Base-by-base conservation (phyloP, 2,888 invertebrate species). In the Himalopsyche japonica region DNA sequence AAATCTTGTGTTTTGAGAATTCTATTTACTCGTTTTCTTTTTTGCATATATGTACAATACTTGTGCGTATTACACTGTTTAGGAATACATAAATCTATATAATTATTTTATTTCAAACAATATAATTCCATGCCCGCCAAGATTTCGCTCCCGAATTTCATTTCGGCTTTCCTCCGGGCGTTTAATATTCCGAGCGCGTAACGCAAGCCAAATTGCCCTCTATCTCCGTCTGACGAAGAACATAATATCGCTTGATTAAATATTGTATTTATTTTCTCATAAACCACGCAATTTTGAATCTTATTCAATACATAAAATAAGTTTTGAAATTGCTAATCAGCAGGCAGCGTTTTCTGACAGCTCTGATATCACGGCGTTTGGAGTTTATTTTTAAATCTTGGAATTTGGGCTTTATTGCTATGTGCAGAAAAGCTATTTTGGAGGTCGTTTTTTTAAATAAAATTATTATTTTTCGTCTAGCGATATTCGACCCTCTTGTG, bases 391-490 rank as follows among this genome's bases (percentile, higher is more conserved):
- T 70, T 70, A 70, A 70, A 30, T 70, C 70, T 70, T 2, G 70
- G 70, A 30, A 70, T 70, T 64, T 70, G 20, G 70, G 20, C 70
- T 70, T 27, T 70, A 70, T 70, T 27, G 27, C 70, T 24, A 15
- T 70, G 70, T 70, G 70, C 70, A 70, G 70, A 70, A 70, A 70
- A 70, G 70, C 70, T 70, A 70, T 70, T 70, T 70, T 70, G 70
- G 20, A 27, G 70, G 70, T 70, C 70, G 20, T 27, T 30, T 70
- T n/a, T 70, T 8, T 3, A 70, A 70, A 70, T 70, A 24, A 70
- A 70, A 70, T 27, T 70, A 70, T 70, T 27, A 70, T 70, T 12
- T 15, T 12, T 15, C 2, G 24, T 27, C 10, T 2, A 70, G 70
- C 70, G 20, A 70, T 30, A 70, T 70, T 27, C 24, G 70, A 7